Conservation (phyloP, 2,888 invertebrate genomes). For the Ellobium chinense region DNA sequence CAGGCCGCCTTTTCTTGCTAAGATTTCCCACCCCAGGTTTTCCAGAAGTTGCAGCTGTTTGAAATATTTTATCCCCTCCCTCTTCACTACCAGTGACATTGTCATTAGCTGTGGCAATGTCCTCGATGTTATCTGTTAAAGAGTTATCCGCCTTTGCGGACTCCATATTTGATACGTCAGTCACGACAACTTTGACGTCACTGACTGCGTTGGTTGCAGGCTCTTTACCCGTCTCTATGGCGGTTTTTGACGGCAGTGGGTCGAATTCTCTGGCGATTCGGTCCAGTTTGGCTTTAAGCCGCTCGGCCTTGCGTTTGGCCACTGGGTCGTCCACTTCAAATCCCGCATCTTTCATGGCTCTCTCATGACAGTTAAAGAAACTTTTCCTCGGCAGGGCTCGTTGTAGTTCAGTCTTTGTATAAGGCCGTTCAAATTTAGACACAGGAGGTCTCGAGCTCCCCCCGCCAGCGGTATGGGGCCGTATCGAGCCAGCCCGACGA, state of each 20-base stretch:
- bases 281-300: neutral
- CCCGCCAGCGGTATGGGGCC: too few relatives aligned
- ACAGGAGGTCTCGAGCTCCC: neutral
- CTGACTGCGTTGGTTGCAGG: neutral
- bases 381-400: slow-evolving; percentile 63
- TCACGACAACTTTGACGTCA: neutral
- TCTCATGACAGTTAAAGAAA: slow-evolving; percentile 66
- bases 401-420: slow-evolving; percentile 55
- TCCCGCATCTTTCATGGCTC: slow-evolving; percentile 63
- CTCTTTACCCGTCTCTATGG: neutral
- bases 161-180: neutral
- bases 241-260: neutral
- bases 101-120: neutral
- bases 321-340: slow-evolving; percentile 50
- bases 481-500: too few relatives aligned
- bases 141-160: neutral
- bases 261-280: neutral
- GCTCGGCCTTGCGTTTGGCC: neutral
- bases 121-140: neutral
- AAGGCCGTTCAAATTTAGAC: slow-evolving; percentile 3
- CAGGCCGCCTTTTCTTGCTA: slow-evolving; percentile 9
- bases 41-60: neutral
- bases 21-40: neutral
- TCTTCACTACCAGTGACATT: neutral
- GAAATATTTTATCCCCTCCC: neutral